Base-by-base conservation (phyloP, 2,113 vertebrate genomes). In the Myotis yumanensis region DNA sequence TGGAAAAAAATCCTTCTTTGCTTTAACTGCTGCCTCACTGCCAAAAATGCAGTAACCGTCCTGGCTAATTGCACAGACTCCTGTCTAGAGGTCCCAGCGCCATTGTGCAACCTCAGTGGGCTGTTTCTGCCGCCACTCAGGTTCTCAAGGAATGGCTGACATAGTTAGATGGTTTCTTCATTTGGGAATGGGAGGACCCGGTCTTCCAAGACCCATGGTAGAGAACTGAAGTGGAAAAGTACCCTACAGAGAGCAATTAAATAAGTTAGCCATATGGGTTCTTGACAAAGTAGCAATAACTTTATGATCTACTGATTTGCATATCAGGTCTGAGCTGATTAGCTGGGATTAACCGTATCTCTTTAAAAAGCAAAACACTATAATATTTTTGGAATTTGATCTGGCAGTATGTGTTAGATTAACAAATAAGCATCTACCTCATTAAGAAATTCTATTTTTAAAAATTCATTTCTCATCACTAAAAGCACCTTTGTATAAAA, bases 1-100 rank as follows among this genome's bases (percentile, higher is more conserved):
- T 97, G 93, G 96, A 97, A 98, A 96, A 97, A 97, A 94, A 37
- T 68, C 76, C 43, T 64, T 97, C 96, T 98, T 97, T 90, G 95
- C 93, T 98, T 98, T 96, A 98, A 98, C 98, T 97, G 91, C 95
- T 97, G 97, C 96, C 66, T 97, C 57, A 23, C 88, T 98, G 97
- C 97, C 98, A 98, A 97, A 97, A 92, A 96, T 35, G 37, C 94
- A 97, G 97, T 94, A 96, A 97, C 95, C 80, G 40, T 90, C 81
- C 77, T 87, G 80, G 90, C 86, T 92, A 92, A 96, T 51, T 48
- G 81, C 46, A 51, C 46, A 40, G 82, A 83, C 72, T 92, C 79
- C 57, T 4, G 93, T 92, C 95, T 91, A 81, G 28, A 86, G 79
- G 75, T 37, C 62, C 68, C 0, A 11, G 32, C 16, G 2, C 82